phyloP scores from a whole-genome alignment of 2,888 invertebrate genomes.

The Troides helena region DNA sequence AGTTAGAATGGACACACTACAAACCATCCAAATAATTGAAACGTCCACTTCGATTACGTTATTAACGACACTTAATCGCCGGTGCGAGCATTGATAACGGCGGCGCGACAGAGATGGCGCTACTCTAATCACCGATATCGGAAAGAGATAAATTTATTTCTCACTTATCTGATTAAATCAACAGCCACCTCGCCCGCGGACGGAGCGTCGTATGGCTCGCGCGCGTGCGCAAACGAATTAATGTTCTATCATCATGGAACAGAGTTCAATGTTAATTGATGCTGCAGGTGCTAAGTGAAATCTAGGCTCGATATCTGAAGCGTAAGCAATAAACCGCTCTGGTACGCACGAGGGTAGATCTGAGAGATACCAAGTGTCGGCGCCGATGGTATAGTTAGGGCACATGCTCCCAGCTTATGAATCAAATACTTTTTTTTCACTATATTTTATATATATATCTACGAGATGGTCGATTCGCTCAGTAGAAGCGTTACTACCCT shows the following conservation, averaged over 20 bases:
- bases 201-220: conserved; percentile 30
- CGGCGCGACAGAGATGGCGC: conserved; percentile 36
- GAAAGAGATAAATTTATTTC: conserved; percentile 48
- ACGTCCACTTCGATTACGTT: conserved; percentile 39
- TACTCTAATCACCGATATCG: conserved; percentile 38
- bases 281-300: conserved; percentile 43
- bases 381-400: conserved; percentile 43
- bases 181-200: conserved; percentile 30
- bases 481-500: no score
- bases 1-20: conserved; percentile 10
- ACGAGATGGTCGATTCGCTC: no score
- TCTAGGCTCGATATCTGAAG: conserved; percentile 48
- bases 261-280: conserved; percentile 32
- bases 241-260: conserved; percentile 1
- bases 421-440: background rate
- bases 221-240: conserved; percentile 15
- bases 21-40: conserved; percentile 40
- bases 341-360: conserved; percentile 60
- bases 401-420: conserved; percentile 29
- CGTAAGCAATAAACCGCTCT: conserved; percentile 57
- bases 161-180: conserved; percentile 44
- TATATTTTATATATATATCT: no score
- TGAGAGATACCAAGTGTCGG: conserved; percentile 50
- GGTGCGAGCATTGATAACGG: conserved; percentile 34
- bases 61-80: conserved; percentile 37